These are phyloP conservation scores for Imbricaverruca yamaguchii DNA, from an alignment of 2,888 invertebrate genomes.

Conservation along the genomic window DNA sequence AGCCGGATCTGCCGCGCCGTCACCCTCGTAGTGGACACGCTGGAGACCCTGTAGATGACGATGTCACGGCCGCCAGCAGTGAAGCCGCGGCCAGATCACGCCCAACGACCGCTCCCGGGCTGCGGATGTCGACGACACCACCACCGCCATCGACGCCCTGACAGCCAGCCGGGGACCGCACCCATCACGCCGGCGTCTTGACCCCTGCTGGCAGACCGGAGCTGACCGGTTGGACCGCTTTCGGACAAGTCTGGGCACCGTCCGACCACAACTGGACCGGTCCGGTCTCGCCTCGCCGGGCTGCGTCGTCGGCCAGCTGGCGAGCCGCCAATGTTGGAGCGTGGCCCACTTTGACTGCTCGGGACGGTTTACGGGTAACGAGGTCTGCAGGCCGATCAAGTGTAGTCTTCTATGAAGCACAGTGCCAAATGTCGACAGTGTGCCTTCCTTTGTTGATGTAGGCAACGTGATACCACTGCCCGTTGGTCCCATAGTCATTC, in stretches of 20 bases:
- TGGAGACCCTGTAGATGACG: slow-evolving; percentile 4
- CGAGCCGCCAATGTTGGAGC: neutral
- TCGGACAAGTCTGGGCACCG: too few relatives aligned
- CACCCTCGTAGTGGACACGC: slow-evolving; percentile 10
- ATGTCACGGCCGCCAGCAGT: neutral
- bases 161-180: neutral
- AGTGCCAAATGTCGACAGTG: neutral
- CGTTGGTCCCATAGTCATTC: too few relatives aligned
- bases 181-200: neutral
- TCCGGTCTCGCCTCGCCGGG: neutral
- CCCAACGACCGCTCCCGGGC: neutral
- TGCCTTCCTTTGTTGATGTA: too few relatives aligned
- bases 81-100: neutral
- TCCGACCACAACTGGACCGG: too few relatives aligned
- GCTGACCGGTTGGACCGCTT: too few relatives aligned
- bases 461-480: too few relatives aligned
- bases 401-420: slow-evolving; percentile 8
- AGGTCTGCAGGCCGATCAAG: neutral
- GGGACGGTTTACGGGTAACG: neutral
- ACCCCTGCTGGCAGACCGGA: neutral
- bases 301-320: neutral
- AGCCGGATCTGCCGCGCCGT: slow-evolving; percentile 12
- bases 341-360: neutral
- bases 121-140: neutral
- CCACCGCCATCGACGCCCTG: neutral